Percentiles rank a stretch among this genome's conserved stretches.
Conservation (phyloP, 2,797 vertebrate genomes). For the Enteromius argenteus region DNA sequence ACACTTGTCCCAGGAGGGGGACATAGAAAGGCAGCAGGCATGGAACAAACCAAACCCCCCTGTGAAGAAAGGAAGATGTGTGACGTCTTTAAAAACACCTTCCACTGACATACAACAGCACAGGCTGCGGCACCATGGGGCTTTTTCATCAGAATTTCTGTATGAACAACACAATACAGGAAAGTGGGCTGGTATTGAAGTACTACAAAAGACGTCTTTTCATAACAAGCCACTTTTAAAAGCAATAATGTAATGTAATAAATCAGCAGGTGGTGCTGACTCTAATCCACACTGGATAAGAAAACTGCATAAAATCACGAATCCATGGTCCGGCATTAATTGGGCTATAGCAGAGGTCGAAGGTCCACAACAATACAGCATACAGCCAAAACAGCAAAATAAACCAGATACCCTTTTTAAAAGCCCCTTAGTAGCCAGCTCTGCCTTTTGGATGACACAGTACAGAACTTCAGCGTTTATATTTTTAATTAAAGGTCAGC, state of each 20-base stretch:
- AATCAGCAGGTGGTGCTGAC: conserved; percentile 30
- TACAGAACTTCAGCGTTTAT: conserved; percentile 45
- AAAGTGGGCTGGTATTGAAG: conserved; percentile 11
- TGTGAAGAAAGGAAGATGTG: conserved; percentile 35
- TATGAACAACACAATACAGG: background rate
- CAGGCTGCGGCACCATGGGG: background rate
- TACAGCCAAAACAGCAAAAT: conserved; percentile 5
- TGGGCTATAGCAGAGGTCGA: conserved; percentile 13
- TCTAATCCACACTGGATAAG: background rate
- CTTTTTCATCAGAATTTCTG: conserved; percentile 15
- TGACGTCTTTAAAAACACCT: conserved; percentile 23
- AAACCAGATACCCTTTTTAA: conserved; percentile 29
- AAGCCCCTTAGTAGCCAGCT: background rate
- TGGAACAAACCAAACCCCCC: conserved; percentile 34
- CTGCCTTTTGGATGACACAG: conserved; percentile 24
- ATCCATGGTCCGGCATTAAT: conserved; percentile 20
- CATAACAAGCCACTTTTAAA: conserved; percentile 29
- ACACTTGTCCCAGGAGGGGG: conserved; percentile 39
- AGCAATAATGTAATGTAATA: conserved; percentile 14
- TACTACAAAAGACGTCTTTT: conserved; percentile 2
- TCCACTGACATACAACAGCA: background rate
- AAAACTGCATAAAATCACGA: conserved; percentile 12
- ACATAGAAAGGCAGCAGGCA: conserved; percentile 48
- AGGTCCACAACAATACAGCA: background rate
- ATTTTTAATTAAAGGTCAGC: conserved; percentile 68